Evolutionary conservation across 2,113 vertebrate genomes (phyloP), one percentile per base, ranked within the genome.

Genomic region (Etheostoma spectabile): DNA sequence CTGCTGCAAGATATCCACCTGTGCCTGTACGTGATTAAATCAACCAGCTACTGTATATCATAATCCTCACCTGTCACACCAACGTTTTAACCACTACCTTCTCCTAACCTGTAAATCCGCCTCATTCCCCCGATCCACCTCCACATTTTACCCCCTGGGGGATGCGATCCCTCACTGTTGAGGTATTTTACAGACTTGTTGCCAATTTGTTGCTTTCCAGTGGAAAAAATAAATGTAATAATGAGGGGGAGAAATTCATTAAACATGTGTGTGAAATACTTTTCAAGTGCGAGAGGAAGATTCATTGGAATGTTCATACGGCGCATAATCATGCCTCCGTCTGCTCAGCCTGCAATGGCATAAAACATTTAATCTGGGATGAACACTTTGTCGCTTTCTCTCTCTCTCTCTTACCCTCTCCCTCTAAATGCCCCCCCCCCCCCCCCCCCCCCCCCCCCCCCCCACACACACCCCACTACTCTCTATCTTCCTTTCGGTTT

Each of bases 341-440:
- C 94, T 96, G 96, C 95, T 87, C 87, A 75, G 89, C 77, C 84
- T 51, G 82, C 76, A 82, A 92, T 85, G 93, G 94, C 94, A 95
- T 88, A 87, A 95, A 95, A 89, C 95, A 96, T 96, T 96, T 97
- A 95, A 97, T 97, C 96, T 95, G 91, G 93, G 93, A 96, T 94
- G 94, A 96, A 95, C 94, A 88, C 68, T 89, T 92, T 92, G 88
- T 77, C 69, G 62, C 72, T 79, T 70, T 85, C 78, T 61, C 84
- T 70, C 80, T 80, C 73, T 90, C 70, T 87, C 35, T 35, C 30
- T 2, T 77, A 90, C 86, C 80, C 38, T 75, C 74, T 86, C 53
- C 35, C 81, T 79, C 82, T 60, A 76, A 76, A 62, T 52, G 5
- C 66, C 46, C 35, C 55, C 65, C 61, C n/a, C n/a, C n/a, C n/a